Evolutionary conservation across 2,888 invertebrate species (phyloP), one percentile per base, ranked within the genome.

Genomic region (Drosophila testacea): DNA sequence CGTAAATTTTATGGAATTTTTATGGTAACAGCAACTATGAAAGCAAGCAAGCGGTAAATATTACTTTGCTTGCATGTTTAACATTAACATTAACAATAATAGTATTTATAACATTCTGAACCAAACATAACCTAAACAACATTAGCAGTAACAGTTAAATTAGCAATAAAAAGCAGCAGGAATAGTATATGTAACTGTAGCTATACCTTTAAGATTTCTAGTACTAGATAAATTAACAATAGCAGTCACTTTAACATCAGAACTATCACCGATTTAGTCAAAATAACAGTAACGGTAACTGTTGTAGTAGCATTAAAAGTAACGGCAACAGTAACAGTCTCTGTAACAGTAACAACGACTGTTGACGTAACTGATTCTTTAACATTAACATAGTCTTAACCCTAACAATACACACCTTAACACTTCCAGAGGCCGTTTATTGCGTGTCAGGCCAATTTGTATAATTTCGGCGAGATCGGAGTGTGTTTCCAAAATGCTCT

Each of bases 371-470:
- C 3, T 0, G 2, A 5, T 22, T 22, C 16, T 6, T 0, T 16
- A 39, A 30, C 32, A 39, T 5, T 6, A 13, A 11, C 34, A 34
- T 42, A 6, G 22, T 22, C 1, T 22, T 22, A 13, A 13, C 6
- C 13, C 1, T 16, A 28, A 6, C 6, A 16, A n/a, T 36, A 52
- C 69, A 56, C 52, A 92, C 92, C 90, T 89, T 44, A 92, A 74
- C 10, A 96, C 95, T 93, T 95, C 96, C 32, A 97, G 93, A 1
- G 95, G 94, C 44, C 96, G 93, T 9, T 96, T 96, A 92, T 97
- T 95, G 4, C 94, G 94, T 0, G 97, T 95, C 56, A 93, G 93
- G 2, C 97, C 97, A 62, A 97, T 96, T 9, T 94, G 94, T 78
- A 94, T 93, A 0, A 96, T 94, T 5, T 95, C 95, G 56, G 96